Conservation (phyloP, 2,113 vertebrate genomes). For the Drymodes brunneopygia region DNA sequence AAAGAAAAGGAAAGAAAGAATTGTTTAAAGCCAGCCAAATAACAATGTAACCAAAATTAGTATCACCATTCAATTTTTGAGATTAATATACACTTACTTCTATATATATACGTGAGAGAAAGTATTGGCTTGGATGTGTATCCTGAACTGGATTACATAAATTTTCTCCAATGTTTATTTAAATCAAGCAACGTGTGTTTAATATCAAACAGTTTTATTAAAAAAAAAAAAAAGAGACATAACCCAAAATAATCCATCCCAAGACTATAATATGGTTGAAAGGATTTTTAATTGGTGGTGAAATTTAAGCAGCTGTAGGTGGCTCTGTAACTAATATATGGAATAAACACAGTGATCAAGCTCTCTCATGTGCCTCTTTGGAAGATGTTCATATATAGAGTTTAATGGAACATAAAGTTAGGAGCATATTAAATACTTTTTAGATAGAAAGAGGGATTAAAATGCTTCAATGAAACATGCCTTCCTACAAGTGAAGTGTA, state of each 20-base stretch:
- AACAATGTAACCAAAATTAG: background rate
- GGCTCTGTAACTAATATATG: background rate
- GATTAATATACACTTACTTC: background rate
- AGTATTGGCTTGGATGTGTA: background rate
- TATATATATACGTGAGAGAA: background rate
- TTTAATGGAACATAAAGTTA: background rate
- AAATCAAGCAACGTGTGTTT: background rate
- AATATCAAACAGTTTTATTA: background rate
- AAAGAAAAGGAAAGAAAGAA: background rate
- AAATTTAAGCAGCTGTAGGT: background rate
- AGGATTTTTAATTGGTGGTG: background rate
- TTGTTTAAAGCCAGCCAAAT: background rate
- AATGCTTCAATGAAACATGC: background rate
- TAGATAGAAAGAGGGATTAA: background rate
- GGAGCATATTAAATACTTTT: background rate
- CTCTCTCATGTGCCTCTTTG: background rate
- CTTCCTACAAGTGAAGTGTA: background rate
- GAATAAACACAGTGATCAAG: background rate
- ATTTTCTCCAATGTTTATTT: background rate
- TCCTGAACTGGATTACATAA: background rate
- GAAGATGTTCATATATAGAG: background rate
- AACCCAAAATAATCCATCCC: background rate
- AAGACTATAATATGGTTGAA: background rate
- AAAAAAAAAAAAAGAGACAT: background rate
- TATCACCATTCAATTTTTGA: background rate